phyloP scores from a whole-genome alignment of 2,888 invertebrate genomes.

The Notocelia uddmanniana region DNA sequence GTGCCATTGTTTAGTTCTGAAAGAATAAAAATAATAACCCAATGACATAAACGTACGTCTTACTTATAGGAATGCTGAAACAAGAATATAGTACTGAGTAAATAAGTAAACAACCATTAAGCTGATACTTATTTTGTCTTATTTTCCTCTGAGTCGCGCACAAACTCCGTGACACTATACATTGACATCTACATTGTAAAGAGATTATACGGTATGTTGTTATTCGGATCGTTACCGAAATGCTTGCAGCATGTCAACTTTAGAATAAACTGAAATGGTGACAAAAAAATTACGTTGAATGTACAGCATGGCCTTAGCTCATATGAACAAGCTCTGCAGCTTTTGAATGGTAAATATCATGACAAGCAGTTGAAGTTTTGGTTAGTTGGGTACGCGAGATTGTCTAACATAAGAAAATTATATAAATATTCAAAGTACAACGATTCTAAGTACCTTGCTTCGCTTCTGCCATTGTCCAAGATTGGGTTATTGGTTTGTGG shows the following conservation, averaged over 20 bases:
- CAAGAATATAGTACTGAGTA: slow-evolving; percentile 1
- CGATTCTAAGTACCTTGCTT: slow-evolving; percentile 76
- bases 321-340: slow-evolving; percentile 1
- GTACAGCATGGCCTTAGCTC: slow-evolving; percentile 60
- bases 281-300: slow-evolving; percentile 66
- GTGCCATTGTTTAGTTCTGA: slow-evolving; percentile 70
- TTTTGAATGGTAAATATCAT: not conserved
- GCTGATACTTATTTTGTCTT: slow-evolving; percentile 14
- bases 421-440: slow-evolving; percentile 46
- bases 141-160: slow-evolving; percentile 14
- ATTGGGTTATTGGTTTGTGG: slow-evolving; percentile 29
- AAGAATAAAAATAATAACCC: slow-evolving; percentile 32
- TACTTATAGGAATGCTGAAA: not conserved
- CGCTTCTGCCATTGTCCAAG: slow-evolving; percentile 81
- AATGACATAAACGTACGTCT: not conserved
- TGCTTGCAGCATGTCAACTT: slow-evolving; percentile 1
- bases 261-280: slow-evolving; percentile 19
- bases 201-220: not conserved
- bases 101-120: slow-evolving; percentile 33
- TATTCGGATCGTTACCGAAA: not conserved
- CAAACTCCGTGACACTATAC: slow-evolving; percentile 18
- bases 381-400: not conserved
- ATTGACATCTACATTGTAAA: slow-evolving; percentile 2
- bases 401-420: not conserved
- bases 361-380: not conserved